Conservation (phyloP, 2,113 vertebrate species). For the Crotalus viridis region DNA sequence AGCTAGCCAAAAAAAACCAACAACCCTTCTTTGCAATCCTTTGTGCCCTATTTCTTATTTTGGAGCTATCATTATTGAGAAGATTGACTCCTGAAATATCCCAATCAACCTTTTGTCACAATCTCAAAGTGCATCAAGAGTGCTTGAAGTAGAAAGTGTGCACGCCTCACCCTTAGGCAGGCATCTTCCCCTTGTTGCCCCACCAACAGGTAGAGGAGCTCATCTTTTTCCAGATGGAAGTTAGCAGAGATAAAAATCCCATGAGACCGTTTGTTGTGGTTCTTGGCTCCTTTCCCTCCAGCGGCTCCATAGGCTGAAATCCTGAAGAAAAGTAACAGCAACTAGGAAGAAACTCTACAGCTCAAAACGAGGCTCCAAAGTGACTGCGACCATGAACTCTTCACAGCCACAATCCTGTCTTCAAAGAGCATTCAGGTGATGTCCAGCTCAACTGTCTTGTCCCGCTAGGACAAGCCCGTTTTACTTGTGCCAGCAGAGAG, state of each 20-base stretch:
- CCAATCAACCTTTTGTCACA: conserved; percentile 12
- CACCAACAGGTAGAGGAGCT: conserved; percentile 83
- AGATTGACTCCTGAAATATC: not conserved
- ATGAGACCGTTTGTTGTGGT: conserved; percentile 84
- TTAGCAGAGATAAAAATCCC: conserved; percentile 86
- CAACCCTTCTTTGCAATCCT: not conserved
- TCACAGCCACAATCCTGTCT: not conserved
- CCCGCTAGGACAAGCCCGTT: no score
- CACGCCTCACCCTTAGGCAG: conserved; percentile 81
- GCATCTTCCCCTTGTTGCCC: conserved; percentile 91
- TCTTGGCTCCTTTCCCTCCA: conserved; percentile 87
- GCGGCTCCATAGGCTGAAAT: conserved; percentile 88
- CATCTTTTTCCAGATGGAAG: conserved; percentile 81
- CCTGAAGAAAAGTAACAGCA: conserved; percentile 63
- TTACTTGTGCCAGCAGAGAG: no score
- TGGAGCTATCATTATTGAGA: not conserved
- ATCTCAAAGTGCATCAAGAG: not conserved
- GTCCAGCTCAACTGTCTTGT: no score
- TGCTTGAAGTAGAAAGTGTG: not conserved
- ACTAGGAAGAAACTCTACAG: conserved; percentile 11
- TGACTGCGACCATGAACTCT: conserved; percentile 2
- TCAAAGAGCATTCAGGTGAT: not conserved
- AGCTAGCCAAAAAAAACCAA: not conserved
- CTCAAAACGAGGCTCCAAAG: not conserved
- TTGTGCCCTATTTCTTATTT: not conserved